These are phyloP conservation scores for Onychostoma macrolepis DNA, from an alignment of 2,113 vertebrate genomes.

Conservation along the genomic window DNA sequence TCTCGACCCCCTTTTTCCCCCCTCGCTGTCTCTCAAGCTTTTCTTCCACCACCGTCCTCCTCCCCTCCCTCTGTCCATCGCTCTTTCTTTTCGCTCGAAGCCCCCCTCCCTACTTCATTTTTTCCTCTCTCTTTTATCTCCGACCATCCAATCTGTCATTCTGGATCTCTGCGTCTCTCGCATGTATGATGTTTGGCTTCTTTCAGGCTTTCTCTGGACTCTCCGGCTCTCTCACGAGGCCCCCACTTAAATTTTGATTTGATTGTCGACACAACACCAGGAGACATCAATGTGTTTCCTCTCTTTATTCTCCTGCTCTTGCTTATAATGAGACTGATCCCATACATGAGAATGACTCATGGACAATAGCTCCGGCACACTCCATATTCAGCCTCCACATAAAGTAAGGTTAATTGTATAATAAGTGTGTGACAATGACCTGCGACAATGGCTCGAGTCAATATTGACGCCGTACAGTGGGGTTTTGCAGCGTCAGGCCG, in stretches of 20 bases:
- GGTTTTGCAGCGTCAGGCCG: slow-evolving; percentile 23
- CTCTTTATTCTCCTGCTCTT: slow-evolving; percentile 45
- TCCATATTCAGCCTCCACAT: slow-evolving; percentile 52
- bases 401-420: slow-evolving; percentile 53
- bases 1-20: slow-evolving; percentile 40
- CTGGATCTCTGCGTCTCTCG: slow-evolving; percentile 39
- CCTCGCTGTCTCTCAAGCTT: slow-evolving; percentile 38
- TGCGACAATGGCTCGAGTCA: slow-evolving; percentile 33
- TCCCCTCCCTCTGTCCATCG: slow-evolving; percentile 45
- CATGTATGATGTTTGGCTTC: slow-evolving; percentile 38
- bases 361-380: slow-evolving; percentile 49
- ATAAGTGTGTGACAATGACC: slow-evolving; percentile 49
- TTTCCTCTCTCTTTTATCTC: slow-evolving; percentile 50
- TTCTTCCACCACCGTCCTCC: slow-evolving; percentile 32
- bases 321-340: slow-evolving; percentile 49
- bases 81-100: slow-evolving; percentile 49
- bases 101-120: slow-evolving; percentile 48
- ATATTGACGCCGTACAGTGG: slow-evolving; percentile 52
- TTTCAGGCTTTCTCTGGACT: slow-evolving; percentile 45
- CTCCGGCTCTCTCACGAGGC: slow-evolving; percentile 18
- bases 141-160: slow-evolving; percentile 53
- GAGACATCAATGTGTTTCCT: slow-evolving; percentile 56
- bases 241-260: slow-evolving; percentile 51
- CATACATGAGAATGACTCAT: slow-evolving; percentile 47
- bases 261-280: slow-evolving; percentile 58